Percentiles rank a stretch among this genome's conserved stretches.
Evolutionary conservation across 2,888 invertebrate species (phyloP).

Genomic region (Zele albiditarsus): DNA sequence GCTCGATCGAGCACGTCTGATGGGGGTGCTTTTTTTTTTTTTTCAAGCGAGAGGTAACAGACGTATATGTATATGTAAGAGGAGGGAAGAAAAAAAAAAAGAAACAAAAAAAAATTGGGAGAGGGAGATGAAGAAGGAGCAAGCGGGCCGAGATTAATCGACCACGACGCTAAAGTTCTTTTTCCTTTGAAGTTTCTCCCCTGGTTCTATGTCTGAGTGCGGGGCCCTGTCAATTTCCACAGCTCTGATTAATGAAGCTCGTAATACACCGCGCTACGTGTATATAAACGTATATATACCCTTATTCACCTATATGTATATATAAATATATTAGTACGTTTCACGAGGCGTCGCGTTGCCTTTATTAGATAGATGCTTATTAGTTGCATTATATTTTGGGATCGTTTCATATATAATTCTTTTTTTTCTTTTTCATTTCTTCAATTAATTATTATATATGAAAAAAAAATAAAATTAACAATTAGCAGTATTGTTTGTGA

Average conservation of each 20-base stretch:
- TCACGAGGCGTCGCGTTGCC: slow-evolving; percentile 51
- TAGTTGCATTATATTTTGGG: slow-evolving; percentile 45
- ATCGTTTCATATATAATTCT: not conserved
- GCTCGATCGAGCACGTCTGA: slow-evolving; percentile 29
- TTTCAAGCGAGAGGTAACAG: slow-evolving; percentile 1
- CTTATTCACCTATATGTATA: slow-evolving; percentile 4
- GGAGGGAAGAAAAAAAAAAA: slow-evolving; percentile 28
- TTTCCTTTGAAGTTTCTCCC: slow-evolving; percentile 58
- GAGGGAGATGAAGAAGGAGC: slow-evolving; percentile 26
- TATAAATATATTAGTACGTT: slow-evolving; percentile 5
- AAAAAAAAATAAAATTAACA: not conserved
- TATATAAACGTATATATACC: not conserved
- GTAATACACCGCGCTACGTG: slow-evolving; percentile 60
- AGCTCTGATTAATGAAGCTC: slow-evolving; percentile 63
- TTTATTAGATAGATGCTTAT: slow-evolving; percentile 58
- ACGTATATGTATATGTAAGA: not conserved
- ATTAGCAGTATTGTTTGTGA: not conserved
- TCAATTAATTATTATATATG: not conserved
- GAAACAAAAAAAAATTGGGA: slow-evolving; percentile 27
- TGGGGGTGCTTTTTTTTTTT: slow-evolving; percentile 29
- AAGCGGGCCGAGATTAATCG: slow-evolving; percentile 61
- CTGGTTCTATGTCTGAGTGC: slow-evolving; percentile 30
- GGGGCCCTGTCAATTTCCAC: slow-evolving; percentile 61
- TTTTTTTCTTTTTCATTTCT: not conserved
- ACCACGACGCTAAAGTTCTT: slow-evolving; percentile 57